These are phyloP conservation scores for Sceloporus tristichus DNA, from an alignment of 2,113 vertebrate genomes.

Conservation along the genomic window DNA sequence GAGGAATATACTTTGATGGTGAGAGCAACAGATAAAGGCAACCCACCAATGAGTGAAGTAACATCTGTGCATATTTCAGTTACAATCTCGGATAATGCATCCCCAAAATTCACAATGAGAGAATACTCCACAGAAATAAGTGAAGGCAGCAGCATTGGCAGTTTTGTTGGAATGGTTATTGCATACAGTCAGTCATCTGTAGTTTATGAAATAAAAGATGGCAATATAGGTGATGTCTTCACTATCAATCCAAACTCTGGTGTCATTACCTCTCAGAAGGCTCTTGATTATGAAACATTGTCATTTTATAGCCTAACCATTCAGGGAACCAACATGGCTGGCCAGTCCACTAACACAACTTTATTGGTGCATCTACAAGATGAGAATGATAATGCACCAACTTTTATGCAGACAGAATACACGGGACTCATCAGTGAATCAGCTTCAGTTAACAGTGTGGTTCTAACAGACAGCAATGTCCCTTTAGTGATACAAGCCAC, in stretches of 20 bases:
- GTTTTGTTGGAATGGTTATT: slow-evolving; percentile 88
- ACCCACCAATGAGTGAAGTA: slow-evolving; percentile 85
- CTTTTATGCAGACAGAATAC: slow-evolving; percentile 88
- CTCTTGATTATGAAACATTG: slow-evolving; percentile 90
- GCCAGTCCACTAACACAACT: slow-evolving; percentile 86
- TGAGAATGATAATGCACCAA: slow-evolving; percentile 93
- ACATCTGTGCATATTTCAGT: slow-evolving; percentile 86
- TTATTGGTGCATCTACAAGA: slow-evolving; percentile 90
- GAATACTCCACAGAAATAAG: slow-evolving; percentile 92
- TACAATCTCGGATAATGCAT: slow-evolving; percentile 93
- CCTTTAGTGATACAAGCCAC: slow-evolving; percentile 92
- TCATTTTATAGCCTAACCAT: slow-evolving; percentile 85
- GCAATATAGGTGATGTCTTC: slow-evolving; percentile 87
- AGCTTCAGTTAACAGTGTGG: slow-evolving; percentile 87
- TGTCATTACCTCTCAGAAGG: slow-evolving; percentile 88
- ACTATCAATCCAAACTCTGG: slow-evolving; percentile 94
- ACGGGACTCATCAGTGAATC: slow-evolving; percentile 91
- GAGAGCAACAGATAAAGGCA: slow-evolving; percentile 91
- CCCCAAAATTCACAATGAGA: slow-evolving; percentile 88
- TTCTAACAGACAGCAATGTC: slow-evolving; percentile 87
- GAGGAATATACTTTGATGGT: slow-evolving; percentile 88
- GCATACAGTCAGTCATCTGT: slow-evolving; percentile 93
- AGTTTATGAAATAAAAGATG: slow-evolving; percentile 93
- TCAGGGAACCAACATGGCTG: slow-evolving; percentile 97
- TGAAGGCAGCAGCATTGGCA: slow-evolving; percentile 84